Evolutionary conservation across 2,797 vertebrate species (phyloP), one percentile per base, ranked within the genome.

Genomic region (Rachycentron canadum): DNA sequence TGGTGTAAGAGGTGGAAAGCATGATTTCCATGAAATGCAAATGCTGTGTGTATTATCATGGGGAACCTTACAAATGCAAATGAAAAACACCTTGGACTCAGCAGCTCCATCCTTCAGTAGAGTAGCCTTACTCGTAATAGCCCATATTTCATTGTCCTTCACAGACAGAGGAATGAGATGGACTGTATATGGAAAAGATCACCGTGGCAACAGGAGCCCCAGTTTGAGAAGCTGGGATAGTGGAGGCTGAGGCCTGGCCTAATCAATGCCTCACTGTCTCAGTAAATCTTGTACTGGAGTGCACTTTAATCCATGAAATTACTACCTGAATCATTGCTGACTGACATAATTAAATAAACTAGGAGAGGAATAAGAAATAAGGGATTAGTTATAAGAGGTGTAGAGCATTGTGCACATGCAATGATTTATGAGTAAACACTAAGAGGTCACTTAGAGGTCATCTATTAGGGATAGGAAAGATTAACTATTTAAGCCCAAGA

Each of bases 151-250:
- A 91, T 91, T 92, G 91, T 94, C 79, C 84, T 88, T 76, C 1
- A 26, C 79, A 86, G 85, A 86, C 73, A 68, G 64, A 78, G 86
- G 76, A 73, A 82, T 73, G 79, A 93, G 83, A 93, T 82, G 81
- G 86, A 91, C 83, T 84, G 79, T 89, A 90, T 88, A 87, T 91
- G 88, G 88, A 88, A 88, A 89, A 85, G 85, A 93, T 94, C 89
- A 90, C 92, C 89, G 87, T 94, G 92, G 93, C 91, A 94, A 94
- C 94, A 91, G 76, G 75, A 93, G 88, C 86, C 80, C 84, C 84
- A 87, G 79, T 90, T 87, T 88, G 82, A 87, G 78, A 85, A 87
- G 81, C 79, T 87, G 76, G 66, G 82, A 79, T 65, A 56, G 80
- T 78, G 82, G 81, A 80, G 78, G 77, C 79, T 84, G 88, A 85